These are phyloP conservation scores for Acestrorhynchus altus DNA, from an alignment of 2,797 vertebrate species.

Conservation along the genomic window DNA sequence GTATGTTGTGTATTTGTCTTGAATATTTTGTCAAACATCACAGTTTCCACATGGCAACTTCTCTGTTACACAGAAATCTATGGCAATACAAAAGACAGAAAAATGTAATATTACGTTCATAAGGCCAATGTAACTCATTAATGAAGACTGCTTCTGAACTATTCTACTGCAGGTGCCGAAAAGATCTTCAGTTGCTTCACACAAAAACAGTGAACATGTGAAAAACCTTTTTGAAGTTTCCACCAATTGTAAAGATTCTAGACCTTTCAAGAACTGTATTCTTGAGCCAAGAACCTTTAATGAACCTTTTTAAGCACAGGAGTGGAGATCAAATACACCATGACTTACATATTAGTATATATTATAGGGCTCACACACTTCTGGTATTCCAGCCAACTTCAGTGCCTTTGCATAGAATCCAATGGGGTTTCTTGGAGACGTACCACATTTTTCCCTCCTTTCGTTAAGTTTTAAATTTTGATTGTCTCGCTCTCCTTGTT, in stretches of 20 bases:
- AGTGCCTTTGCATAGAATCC: constrained; percentile 26
- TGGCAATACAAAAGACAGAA: neutral
- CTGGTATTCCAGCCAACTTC: neutral
- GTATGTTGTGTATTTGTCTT: constrained; percentile 2
- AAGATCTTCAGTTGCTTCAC: too few relatives aligned
- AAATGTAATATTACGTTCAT: neutral
- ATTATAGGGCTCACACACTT: neutral
- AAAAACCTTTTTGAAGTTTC: neutral
- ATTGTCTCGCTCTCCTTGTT: constrained; percentile 75
- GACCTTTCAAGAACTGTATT: neutral
- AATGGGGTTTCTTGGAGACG: constrained; percentile 62
- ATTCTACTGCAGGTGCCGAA: too few relatives aligned
- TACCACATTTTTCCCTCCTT: constrained; percentile 58
- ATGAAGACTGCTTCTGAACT: too few relatives aligned
- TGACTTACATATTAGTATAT: too few relatives aligned
- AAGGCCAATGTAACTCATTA: too few relatives aligned
- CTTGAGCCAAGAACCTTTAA: neutral
- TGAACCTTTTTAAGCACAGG: neutral
- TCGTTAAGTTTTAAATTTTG: constrained; percentile 51
- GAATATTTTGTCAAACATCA: neutral
- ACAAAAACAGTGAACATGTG: too few relatives aligned
- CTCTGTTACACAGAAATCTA: neutral
- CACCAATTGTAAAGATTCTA: neutral
- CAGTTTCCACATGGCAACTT: neutral
- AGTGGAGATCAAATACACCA: neutral